phyloP scores from a whole-genome alignment of 2,113 vertebrate genomes.

The Platysternon megacephalum region DNA sequence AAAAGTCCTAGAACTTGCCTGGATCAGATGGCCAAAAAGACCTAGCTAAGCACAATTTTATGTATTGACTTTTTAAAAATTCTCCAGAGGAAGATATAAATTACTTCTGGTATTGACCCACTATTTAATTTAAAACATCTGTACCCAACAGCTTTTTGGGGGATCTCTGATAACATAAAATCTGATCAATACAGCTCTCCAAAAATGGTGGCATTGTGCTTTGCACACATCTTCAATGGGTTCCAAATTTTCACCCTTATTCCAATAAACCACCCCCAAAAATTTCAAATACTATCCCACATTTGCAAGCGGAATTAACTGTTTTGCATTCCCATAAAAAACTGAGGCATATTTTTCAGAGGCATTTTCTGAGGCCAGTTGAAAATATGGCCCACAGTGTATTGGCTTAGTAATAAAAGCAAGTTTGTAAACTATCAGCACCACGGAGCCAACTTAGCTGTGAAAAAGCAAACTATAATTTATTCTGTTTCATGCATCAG shows the following conservation, averaged over 20 bases:
- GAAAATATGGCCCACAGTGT: not conserved
- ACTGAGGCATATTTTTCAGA: not conserved
- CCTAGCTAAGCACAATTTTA: not conserved
- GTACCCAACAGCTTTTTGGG: not conserved
- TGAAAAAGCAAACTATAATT: constrained; percentile 13
- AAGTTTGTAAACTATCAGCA: too few species aligned
- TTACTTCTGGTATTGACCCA: not conserved
- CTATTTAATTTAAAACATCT: constrained; percentile 23
- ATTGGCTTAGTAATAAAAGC: too few species aligned
- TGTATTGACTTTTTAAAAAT: not conserved
- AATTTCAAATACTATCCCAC: not conserved
- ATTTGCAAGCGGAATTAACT: not conserved
- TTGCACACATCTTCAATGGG: not conserved
- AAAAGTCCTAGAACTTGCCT: not conserved
- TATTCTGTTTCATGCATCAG: constrained; percentile 7
- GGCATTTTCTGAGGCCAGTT: not conserved
- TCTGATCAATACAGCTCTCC: not conserved
- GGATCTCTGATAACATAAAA: not conserved
- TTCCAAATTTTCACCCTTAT: constrained; percentile 2
- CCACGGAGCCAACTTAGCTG: not conserved
- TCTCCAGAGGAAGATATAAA: constrained; percentile 13
- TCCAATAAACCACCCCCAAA: fast-evolving
- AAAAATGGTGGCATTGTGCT: not conserved
- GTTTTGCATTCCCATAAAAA: not conserved
- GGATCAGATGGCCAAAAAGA: not conserved